phyloP scores from a whole-genome alignment of 2,888 invertebrate species.

The Monopis laevigella region DNA sequence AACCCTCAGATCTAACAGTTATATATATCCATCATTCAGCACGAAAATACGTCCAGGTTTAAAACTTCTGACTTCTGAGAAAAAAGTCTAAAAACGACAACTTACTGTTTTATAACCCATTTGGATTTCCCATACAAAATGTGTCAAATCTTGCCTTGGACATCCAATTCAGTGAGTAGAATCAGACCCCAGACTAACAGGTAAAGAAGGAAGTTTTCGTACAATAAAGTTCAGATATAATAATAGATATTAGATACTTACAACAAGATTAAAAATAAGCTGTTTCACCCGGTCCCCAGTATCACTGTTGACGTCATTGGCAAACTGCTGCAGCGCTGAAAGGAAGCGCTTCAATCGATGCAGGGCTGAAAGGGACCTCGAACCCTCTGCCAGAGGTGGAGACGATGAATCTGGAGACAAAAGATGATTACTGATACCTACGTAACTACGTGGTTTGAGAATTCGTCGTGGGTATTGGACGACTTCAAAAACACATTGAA shows the following conservation, averaged over 20 bases:
- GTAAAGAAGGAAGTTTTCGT: neutral
- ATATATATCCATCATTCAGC: no score
- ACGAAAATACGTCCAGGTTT: no score
- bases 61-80: no score
- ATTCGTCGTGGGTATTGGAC: no score
- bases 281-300: conserved; percentile 87
- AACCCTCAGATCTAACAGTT: no score
- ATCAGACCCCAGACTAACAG: neutral
- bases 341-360: conserved; percentile 82
- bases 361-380: conserved; percentile 46
- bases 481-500: no score
- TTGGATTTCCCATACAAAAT: no score
- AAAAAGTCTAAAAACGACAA: no score
- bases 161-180: neutral
- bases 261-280: conserved; percentile 85
- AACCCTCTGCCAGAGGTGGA: conserved; percentile 43
- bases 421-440: neutral
- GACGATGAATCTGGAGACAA: conserved; percentile 40
- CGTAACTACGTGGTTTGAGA: no score
- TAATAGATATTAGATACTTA: conserved; percentile 52
- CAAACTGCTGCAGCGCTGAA: conserved; percentile 91
- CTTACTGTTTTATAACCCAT: no score
- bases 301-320: conserved; percentile 86
- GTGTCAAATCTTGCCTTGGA: no score
- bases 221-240: neutral